phyloP scores from a whole-genome alignment of 2,113 vertebrate species.

The Ivindomyrus marchei region DNA sequence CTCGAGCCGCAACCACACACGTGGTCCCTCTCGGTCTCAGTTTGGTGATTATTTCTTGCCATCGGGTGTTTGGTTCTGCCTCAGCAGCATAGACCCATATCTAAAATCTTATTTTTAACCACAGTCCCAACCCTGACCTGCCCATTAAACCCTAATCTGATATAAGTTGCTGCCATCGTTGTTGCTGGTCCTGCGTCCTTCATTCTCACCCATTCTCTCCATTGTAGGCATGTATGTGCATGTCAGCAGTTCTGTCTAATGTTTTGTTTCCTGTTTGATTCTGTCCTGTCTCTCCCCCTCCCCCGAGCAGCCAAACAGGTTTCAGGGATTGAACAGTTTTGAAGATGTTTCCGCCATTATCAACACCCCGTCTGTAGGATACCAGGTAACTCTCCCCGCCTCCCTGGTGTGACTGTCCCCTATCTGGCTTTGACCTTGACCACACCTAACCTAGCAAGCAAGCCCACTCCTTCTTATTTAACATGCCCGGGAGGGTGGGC shows the following conservation, averaged over 20 bases:
- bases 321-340: constrained; percentile 69
- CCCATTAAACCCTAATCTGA: not conserved
- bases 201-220: not conserved
- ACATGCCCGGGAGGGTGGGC: not conserved
- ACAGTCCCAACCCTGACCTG: not conserved
- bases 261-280: not conserved
- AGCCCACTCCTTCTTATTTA: not conserved
- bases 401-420: not conserved
- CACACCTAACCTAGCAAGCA: not conserved
- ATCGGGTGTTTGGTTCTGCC: not conserved
- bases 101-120: not conserved
- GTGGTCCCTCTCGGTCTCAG: not conserved
- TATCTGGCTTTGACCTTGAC: not conserved
- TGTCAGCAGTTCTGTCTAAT: not conserved
- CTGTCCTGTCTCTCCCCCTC: constrained; percentile 28
- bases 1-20: not conserved
- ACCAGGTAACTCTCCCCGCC: constrained; percentile 68
- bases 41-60: not conserved
- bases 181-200: not conserved
- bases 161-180: not conserved
- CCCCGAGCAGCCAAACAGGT: constrained; percentile 63
- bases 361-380: constrained; percentile 74
- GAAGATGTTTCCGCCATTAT: constrained; percentile 70
- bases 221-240: not conserved
- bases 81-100: not conserved